These are phyloP conservation scores for Xanthorhoe designata DNA, from an alignment of 2,888 invertebrate species.

Conservation along the genomic window DNA sequence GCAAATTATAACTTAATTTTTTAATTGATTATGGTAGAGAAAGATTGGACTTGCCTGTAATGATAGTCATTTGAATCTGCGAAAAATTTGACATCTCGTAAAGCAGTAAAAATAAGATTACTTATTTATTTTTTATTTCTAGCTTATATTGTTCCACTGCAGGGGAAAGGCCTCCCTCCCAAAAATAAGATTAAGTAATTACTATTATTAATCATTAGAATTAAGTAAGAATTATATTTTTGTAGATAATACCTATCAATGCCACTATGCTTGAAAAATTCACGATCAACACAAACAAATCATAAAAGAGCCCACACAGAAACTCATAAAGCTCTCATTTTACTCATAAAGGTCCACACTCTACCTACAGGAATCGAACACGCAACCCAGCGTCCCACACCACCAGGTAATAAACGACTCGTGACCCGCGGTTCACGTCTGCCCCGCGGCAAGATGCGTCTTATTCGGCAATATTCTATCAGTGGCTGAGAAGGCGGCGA, in stretches of 20 bases:
- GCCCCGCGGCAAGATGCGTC: constrained; percentile 34
- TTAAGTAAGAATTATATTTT: too few species aligned
- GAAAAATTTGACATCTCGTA: too few species aligned
- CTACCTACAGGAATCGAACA: constrained; percentile 23
- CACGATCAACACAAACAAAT: neutral
- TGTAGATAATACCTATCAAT: too few species aligned
- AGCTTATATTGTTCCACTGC: too few species aligned
- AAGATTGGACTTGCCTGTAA: too few species aligned
- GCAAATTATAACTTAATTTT: neutral
- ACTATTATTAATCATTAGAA: too few species aligned
- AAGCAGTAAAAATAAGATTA: too few species aligned
- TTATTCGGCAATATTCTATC: constrained; percentile 31
- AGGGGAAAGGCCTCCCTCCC: too few species aligned
- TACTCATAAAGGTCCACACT: too few species aligned
- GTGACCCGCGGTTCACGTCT: constrained; percentile 46
- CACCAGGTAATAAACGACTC: constrained; percentile 21
- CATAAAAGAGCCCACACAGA: neutral
- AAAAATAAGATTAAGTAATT: too few species aligned
- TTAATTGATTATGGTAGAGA: neutral
- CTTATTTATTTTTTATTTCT: too few species aligned
- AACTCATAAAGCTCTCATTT: neutral
- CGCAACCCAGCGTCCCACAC: constrained; percentile 10
- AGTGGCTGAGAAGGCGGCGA: constrained; percentile 61
- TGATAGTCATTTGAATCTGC: too few species aligned
- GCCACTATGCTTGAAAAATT: neutral